Base-by-base conservation (phyloP, 2,113 vertebrate genomes). In the Carassius auratus region DNA sequence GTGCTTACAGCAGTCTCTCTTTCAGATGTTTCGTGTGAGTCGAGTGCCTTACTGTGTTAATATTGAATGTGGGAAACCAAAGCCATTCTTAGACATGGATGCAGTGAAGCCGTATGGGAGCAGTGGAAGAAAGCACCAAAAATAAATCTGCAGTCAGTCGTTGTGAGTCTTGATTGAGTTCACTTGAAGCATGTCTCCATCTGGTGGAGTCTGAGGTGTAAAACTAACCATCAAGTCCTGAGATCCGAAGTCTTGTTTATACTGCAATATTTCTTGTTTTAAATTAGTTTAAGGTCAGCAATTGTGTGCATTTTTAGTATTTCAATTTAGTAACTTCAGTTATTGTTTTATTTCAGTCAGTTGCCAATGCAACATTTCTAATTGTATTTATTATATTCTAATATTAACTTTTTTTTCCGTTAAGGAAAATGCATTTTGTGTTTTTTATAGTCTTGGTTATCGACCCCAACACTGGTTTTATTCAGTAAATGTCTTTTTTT, bases 41-140 rank as follows among this genome's bases (percentile, higher is more conserved):
- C 9, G 7, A 17, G 79, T 84, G 84, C 76, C 84, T 89, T 87
- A 61, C 30, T 30, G 30, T 30, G 79, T 84, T 21, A 71, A 50
- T 52, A 68, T 21, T 57, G n/a, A 80, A 76, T 61, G 76, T 80
- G 33, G 17, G 81, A 55, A 86, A 78, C 50, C 69, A 45, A 79
- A 81, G 62, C 30, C 15, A 73, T 85, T 30, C 52, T 8, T 82
- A 17, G 14, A 33, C 48, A 38, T 52, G 48, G 76, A 69, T 33
- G 30, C 62, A 33, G 59, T 55, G 55, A 78, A 83, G 64, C 84
- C 71, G 62, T 83, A 19, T 0, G 8, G 8, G 23, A 26, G 15
- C 45, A 52, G 45, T 48, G 33, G 21, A 50, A 75, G 21, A 75
- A 73, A 38, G 21, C 21, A 12, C 9, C 17, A 42, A 71, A 73